Conservation (phyloP, 92 coral and sea anemone species). For the Montipora capitata region DNA sequence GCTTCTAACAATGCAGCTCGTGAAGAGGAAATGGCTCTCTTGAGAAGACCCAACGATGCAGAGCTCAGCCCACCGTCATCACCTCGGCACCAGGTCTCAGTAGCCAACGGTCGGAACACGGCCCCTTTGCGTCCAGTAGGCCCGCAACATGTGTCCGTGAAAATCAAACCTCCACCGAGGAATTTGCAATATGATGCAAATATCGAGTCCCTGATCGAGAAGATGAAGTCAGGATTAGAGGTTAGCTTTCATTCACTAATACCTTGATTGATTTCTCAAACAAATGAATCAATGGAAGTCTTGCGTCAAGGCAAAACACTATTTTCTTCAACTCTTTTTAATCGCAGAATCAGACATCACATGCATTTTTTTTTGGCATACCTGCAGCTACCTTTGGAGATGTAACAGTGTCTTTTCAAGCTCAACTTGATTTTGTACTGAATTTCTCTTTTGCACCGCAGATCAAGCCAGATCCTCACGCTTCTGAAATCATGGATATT, state of each 20-base stretch:
- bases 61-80: slow-evolving; percentile 82
- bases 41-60: slow-evolving; percentile 75
- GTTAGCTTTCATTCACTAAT: slow-evolving; percentile 32
- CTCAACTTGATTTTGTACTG: background rate
- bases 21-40: slow-evolving; percentile 83
- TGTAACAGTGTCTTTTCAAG: too few species aligned
- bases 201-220: slow-evolving; percentile 93
- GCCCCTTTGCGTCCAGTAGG: slow-evolving; percentile 30
- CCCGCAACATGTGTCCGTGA: slow-evolving; percentile 36
- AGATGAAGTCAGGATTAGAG: slow-evolving; percentile 97
- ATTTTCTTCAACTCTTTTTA: too few species aligned
- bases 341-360: too few species aligned
- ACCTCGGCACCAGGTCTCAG: slow-evolving; percentile 79
- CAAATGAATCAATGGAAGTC: too few species aligned
- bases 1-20: slow-evolving; percentile 86
- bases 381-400: too few species aligned
- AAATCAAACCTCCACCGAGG: slow-evolving; percentile 44
- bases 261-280: background rate
- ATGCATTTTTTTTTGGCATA: too few species aligned
- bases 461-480: slow-evolving; percentile 95
- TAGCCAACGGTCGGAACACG: slow-evolving; percentile 28
- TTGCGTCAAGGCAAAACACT: too few species aligned
- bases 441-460: slow-evolving; percentile 12
- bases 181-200: slow-evolving; percentile 76
- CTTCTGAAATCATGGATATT: slow-evolving; percentile 98